Percentiles rank a stretch among this genome's conserved stretches.
These are phyloP conservation scores for Ormyrus rosae DNA, from an alignment of 2,888 invertebrate species.

Conservation along the genomic window DNA sequence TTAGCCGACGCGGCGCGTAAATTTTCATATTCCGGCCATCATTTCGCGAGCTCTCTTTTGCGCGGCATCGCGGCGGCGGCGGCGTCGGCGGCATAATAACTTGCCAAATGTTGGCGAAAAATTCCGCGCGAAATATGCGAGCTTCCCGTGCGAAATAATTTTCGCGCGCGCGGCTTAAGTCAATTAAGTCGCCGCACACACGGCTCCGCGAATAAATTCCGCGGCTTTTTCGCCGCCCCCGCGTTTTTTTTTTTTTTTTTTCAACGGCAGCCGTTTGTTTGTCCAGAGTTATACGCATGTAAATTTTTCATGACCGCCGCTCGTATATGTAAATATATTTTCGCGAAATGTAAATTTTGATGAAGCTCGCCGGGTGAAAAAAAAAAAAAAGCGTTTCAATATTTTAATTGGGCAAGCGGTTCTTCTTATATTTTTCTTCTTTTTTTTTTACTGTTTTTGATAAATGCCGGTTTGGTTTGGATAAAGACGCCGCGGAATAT, in stretches of 20 bases:
- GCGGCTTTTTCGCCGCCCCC: slow-evolving; percentile 6
- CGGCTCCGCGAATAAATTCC: slow-evolving; percentile 58
- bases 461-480: not conserved
- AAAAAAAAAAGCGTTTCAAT: slow-evolving; percentile 12
- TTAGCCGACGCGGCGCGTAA: not conserved
- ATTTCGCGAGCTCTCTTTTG: not conserved
- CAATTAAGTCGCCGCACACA: slow-evolving; percentile 44
- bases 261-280: slow-evolving; percentile 37
- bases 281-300: slow-evolving; percentile 45
- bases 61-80: too few species aligned
- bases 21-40: slow-evolving; percentile 38
- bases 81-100: not conserved
- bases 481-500: slow-evolving; percentile 23
- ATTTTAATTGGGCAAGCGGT: slow-evolving; percentile 31
- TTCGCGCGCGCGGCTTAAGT: slow-evolving; percentile 40
- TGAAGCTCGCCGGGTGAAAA: not conserved
- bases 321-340: slow-evolving; percentile 49
- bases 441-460: not conserved
- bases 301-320: slow-evolving; percentile 51
- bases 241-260: slow-evolving; percentile 12
- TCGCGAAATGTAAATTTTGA: slow-evolving; percentile 52
- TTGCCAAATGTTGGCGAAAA: not conserved
- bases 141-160: slow-evolving; percentile 39
- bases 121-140: not conserved
- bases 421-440: not conserved